Evolutionary conservation across 2,797 vertebrate species (phyloP).

Genomic region (Halcyon leucocephala): DNA sequence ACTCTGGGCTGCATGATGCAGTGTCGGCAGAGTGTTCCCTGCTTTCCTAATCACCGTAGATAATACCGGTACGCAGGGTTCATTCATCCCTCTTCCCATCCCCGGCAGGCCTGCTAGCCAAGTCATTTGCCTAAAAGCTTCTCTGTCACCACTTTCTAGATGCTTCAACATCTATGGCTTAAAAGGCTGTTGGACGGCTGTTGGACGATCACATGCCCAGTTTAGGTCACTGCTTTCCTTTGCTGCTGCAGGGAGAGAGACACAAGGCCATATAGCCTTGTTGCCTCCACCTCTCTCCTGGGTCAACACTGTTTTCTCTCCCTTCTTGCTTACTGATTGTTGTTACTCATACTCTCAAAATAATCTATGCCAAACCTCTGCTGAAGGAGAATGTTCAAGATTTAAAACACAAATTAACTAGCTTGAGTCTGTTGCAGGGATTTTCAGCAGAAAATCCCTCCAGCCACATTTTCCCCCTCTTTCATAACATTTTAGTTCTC

Average conservation of each 20-base stretch:
- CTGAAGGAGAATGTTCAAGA: background rate
- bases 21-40: background rate
- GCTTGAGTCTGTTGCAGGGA: background rate
- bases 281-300: background rate
- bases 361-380: background rate
- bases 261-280: fast-evolving
- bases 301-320: background rate
- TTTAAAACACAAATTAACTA: background rate
- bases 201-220: background rate
- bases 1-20: background rate
- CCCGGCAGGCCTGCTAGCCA: background rate
- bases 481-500: background rate
- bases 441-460: background rate
- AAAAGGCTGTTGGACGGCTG: background rate
- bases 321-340: background rate
- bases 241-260: background rate
- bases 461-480: background rate
- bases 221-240: background rate
- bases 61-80: background rate
- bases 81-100: background rate
- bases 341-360: background rate
- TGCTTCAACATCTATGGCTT: background rate
- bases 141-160: background rate
- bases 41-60: background rate
- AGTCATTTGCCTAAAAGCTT: slow-evolving; percentile 20